phyloP scores from a whole-genome alignment of 2,888 invertebrate species.

The Ichneumon xanthorius region DNA sequence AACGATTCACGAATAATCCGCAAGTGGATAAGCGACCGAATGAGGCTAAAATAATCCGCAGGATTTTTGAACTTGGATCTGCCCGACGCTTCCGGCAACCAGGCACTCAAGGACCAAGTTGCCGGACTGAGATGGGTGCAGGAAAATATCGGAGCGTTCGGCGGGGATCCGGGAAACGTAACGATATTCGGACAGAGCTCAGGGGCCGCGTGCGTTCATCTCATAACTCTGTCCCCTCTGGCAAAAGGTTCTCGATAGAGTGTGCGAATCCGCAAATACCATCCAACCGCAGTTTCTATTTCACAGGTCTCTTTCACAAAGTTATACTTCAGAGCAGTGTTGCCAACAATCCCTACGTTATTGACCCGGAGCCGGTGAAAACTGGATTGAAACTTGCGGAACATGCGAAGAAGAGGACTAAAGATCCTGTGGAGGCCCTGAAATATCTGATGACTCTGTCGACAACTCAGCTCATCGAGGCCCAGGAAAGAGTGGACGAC shows the following conservation, averaged over 20 bases:
- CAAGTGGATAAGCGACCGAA: not conserved
- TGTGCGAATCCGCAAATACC: not conserved
- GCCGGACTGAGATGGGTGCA: constrained; percentile 77
- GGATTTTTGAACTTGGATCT: constrained; percentile 77
- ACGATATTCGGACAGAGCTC: constrained; percentile 78
- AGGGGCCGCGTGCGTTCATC: constrained; percentile 72
- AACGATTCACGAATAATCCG: not conserved
- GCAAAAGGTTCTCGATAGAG: constrained; percentile 73
- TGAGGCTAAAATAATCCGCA: not conserved
- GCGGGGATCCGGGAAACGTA: constrained; percentile 78
- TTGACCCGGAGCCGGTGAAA: constrained; percentile 53
- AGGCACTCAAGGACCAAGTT: constrained; percentile 78
- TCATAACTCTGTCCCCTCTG: constrained; percentile 73
- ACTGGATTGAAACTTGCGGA: constrained; percentile 69
- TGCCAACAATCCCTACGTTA: constrained; percentile 67
- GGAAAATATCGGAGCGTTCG: constrained; percentile 77
- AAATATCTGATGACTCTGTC: constrained; percentile 73
- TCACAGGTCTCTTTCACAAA: constrained; percentile 77
- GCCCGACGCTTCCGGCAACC: constrained; percentile 77
- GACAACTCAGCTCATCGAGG: constrained; percentile 78
- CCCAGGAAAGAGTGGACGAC: constrained; percentile 71
- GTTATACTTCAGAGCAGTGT: constrained; percentile 78
- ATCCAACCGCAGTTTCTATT: constrained; percentile 2
- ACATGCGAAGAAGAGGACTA: constrained; percentile 71
- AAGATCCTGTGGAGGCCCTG: constrained; percentile 71